Base-by-base conservation (phyloP, 1,140 invertebrate species). In the Neuroterus valhalla region DNA sequence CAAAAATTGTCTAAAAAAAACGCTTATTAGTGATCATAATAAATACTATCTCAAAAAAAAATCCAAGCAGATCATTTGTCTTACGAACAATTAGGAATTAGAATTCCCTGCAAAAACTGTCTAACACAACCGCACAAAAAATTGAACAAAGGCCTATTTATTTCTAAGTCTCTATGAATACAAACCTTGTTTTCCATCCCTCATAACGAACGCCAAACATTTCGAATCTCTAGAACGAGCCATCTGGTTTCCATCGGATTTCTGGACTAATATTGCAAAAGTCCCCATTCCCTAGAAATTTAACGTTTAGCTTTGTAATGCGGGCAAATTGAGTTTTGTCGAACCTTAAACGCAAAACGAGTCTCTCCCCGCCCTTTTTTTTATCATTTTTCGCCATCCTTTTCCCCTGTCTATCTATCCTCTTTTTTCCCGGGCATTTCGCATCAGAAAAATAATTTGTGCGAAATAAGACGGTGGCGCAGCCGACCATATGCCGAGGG, bases 401-500 rank as follows among this genome's bases (percentile, higher is more conserved):
- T 68, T 72, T 75, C 75, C 11, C 31, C 46, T 67, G 66, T 68
- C 55, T 14, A 31, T 68, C 44, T 70, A 15, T 15, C 43, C 48
- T 70, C 62, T 44, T 70, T n/a, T 66, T 38, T 43, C 42, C 42
- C 48, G 26, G 50, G 68, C 38, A 72, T 74, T 79, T 50, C 52
- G 23, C 43, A 70, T 71, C 55, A 71, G 73, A 81, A 83, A 84
- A 83, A 82, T 81, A 82, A 85, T 83, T 85, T 82, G 77, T 77
- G 73, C 71, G 82, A 83, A 85, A 82, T 84, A 84, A 86, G 78
- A 80, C 70, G 68, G 66, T 70, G 69, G 69, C 66, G 71, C 71
- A 72, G 72, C 76, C 76, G 80, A 80, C 85, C 86, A 87, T 88
- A 85, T 86, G 85, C 84, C 82, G 78, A 81, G 82, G 82, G 81